Evolutionary conservation across 2,888 invertebrate genomes (phyloP), one percentile per base, ranked within the genome.

Genomic region (Pseudoips prasinana): DNA sequence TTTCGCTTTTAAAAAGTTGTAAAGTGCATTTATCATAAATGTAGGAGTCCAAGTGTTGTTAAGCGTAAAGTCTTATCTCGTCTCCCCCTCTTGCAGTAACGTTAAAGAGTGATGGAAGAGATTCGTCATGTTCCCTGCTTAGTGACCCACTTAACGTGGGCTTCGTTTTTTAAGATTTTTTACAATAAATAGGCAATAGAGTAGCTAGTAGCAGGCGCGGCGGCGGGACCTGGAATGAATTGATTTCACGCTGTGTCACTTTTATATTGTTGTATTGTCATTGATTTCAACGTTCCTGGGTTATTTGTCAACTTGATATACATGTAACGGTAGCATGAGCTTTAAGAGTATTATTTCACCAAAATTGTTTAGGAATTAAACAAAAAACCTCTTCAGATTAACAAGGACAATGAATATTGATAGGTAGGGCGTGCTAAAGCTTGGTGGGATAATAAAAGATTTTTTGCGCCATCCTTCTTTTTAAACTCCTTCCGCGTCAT

Each of bases 111-210:
- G 81, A 84, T 82, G 80, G 68, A 60, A 69, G 73, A 64, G 75
- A 82, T 83, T 79, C 73, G 73, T 83, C 83, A 83, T 82, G 80
- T 73, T 74, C 68, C 63, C 65, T 60, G 62, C 68, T 71, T 68
- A 67, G 64, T 80, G 80, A 80, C 80, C 80, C 72, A 79, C 71
- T 79, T 80, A 65, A 62, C 52, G 58, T 60, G 71, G 65, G 64
- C 52, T 61, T 55, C 39, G 38, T 51, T 39, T 50, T 41, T 45
- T 43, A 58, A 57, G 44, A 56, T 66, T 71, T 71, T 74, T 69
- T 62, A 53, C 57, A 56, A 58, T 59, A n/a, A 20, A 20, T 18
- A 20, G n/a, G 7, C 5, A 20, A 2, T 18, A 6, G n/a, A 20
- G 20, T n/a, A 20, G 4, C 20, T 5, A 20, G 7, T 20, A n/a